phyloP scores from a whole-genome alignment of 2,113 vertebrate genomes.

The Neolamprologus modestus region DNA sequence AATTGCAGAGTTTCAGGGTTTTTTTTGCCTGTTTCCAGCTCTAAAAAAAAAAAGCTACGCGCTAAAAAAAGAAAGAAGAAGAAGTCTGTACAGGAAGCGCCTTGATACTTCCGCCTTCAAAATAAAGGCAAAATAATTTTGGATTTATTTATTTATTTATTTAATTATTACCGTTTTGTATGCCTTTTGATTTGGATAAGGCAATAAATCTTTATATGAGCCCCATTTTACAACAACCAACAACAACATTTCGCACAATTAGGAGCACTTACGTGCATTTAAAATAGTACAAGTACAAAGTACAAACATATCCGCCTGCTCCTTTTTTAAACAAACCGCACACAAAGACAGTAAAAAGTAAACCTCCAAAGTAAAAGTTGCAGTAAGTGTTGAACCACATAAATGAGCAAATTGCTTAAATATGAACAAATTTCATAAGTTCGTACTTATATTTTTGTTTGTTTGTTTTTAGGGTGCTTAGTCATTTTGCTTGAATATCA shows the following conservation, averaged over 20 bases:
- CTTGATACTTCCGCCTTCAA: not conserved
- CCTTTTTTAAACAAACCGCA: not conserved
- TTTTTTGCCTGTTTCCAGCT: not conserved
- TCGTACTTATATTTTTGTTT: not conserved
- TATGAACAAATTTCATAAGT: not conserved
- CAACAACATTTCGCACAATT: not conserved
- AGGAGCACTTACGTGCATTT: not conserved
- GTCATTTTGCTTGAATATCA: not conserved
- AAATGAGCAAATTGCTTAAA: not conserved
- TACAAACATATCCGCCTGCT: not conserved
- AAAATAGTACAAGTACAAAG: not conserved
- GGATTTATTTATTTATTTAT: not conserved
- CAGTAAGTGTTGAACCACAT: not conserved
- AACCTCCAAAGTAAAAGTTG: not conserved
- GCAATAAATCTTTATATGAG: not conserved
- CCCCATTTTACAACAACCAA: not conserved
- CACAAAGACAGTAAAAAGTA: not conserved
- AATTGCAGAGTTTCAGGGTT: fast-evolving
- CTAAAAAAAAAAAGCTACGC: no score
- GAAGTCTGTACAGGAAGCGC: not conserved
- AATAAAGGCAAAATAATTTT: not conserved
- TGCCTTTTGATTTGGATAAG: not conserved
- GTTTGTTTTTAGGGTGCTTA: not conserved
- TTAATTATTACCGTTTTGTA: not conserved
- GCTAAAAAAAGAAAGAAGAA: not conserved